Percentiles rank a stretch among this genome's conserved stretches.
These are phyloP conservation scores for Fulica atra DNA, from an alignment of 2,113 vertebrate genomes.

Conservation along the genomic window DNA sequence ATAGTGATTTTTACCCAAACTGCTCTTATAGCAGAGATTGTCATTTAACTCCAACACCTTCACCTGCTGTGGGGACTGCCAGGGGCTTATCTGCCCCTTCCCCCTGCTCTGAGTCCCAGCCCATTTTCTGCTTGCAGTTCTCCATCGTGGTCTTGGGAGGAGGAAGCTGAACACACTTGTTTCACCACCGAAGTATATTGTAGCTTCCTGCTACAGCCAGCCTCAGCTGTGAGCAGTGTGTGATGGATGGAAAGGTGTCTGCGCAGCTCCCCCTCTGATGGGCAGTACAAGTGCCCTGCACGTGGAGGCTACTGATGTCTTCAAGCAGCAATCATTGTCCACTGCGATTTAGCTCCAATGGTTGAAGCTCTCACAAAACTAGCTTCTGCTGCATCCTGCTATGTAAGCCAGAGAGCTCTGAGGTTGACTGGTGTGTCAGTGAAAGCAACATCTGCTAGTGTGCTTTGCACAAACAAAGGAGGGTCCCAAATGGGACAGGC, in stretches of 20 bases:
- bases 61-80: background rate
- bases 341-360: background rate
- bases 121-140: background rate
- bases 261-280: background rate
- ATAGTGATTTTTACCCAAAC: background rate
- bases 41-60: background rate
- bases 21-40: background rate
- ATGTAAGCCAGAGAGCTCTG: background rate
- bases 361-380: background rate
- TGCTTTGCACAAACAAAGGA: background rate
- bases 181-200: background rate
- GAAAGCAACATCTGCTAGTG: background rate
- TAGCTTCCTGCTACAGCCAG: background rate
- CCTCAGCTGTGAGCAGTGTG: background rate
- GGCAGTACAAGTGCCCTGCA: fast-evolving
- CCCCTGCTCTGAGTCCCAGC: background rate
- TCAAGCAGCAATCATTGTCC: background rate
- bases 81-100: background rate
- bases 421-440: background rate
- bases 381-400: background rate
- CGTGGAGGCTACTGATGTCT: background rate
- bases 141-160: background rate
- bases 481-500: background rate
- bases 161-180: background rate
- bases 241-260: background rate